phyloP scores from a whole-genome alignment of 2,113 vertebrate species.

The Periophthalmus modestus region DNA sequence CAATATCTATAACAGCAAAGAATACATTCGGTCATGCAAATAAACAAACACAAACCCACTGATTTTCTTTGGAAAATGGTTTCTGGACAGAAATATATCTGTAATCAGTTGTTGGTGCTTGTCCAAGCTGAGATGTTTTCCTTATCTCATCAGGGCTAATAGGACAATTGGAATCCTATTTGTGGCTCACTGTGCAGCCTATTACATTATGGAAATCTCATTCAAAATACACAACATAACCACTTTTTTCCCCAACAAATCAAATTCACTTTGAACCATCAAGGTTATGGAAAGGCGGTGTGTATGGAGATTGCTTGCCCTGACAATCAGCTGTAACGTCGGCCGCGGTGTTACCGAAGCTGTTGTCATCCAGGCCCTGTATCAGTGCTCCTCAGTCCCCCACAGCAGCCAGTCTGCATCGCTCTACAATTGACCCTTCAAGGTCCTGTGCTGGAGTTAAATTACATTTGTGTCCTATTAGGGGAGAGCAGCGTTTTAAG shows the following conservation, averaged over 20 bases:
- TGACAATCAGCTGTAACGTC: constrained; percentile 37
- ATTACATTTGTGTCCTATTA: constrained; percentile 54
- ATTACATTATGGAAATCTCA: constrained; percentile 69
- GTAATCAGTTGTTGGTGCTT: constrained; percentile 42
- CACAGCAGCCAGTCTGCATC: constrained; percentile 29
- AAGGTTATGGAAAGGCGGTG: constrained; percentile 60
- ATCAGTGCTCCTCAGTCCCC: constrained; percentile 16
- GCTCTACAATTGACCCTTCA: constrained; percentile 62
- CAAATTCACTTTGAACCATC: constrained; percentile 45
- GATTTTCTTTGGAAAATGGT: not conserved
- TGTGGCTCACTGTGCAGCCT: constrained; percentile 58
- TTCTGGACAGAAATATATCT: constrained; percentile 25
- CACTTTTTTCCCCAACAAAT: constrained; percentile 39
- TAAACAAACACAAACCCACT: constrained; percentile 8
- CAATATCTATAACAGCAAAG: not conserved
- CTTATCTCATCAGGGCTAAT: constrained; percentile 64
- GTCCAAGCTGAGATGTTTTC: constrained; percentile 31
- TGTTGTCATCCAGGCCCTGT: constrained; percentile 14
- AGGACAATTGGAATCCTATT: constrained; percentile 66
- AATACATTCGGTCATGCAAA: not conserved
- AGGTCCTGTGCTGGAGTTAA: constrained; percentile 50
- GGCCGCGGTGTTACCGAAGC: constrained; percentile 38
- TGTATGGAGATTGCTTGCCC: constrained; percentile 53
- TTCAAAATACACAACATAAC: constrained; percentile 48
- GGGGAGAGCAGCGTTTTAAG: constrained; percentile 33